These are phyloP conservation scores for Pogonomyrmex californicus DNA, from an alignment of 1,140 invertebrate genomes.

Conservation along the genomic window DNA sequence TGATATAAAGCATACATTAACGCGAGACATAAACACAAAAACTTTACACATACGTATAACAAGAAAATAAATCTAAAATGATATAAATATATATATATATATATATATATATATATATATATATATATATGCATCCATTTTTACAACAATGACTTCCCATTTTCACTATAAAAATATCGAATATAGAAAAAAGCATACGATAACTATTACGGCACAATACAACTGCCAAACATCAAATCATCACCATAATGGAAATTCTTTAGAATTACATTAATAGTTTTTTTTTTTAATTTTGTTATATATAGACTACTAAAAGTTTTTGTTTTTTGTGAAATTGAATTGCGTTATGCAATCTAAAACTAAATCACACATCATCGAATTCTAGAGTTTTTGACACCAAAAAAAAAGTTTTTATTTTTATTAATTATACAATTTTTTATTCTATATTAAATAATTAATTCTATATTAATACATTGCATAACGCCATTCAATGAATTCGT, in stretches of 20 bases:
- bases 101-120: conserved; percentile 17
- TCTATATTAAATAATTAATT: too few relatives aligned
- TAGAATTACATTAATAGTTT: neutral
- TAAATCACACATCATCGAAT: neutral
- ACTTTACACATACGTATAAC: conserved; percentile 1
- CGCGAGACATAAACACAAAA: conserved; percentile 40
- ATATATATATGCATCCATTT: conserved; percentile 30
- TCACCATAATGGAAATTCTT: conserved; percentile 19
- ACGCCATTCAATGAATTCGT: neutral
- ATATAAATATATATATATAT: neutral
- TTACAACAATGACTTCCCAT: conserved; percentile 42
- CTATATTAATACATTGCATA: conserved; percentile 1
- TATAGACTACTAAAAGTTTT: neutral
- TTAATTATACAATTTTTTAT: conserved; percentile 28
- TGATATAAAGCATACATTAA: conserved; percentile 61
- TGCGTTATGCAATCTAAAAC: neutral
- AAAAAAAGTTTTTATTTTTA: neutral
- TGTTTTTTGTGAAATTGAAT: neutral
- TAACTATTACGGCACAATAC: conserved; percentile 53
- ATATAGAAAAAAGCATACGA: conserved; percentile 24
- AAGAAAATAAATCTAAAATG: conserved; percentile 29
- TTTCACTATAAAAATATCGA: conserved; percentile 31
- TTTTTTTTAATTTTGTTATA: neutral
- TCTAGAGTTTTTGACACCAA: neutral
- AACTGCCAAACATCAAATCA: conserved; percentile 59